A percentile compares a stretch with the other conserved stretches of the same genome.
Conservation (phyloP, 2,797 vertebrate species). For the Labeo calbasu region DNA sequence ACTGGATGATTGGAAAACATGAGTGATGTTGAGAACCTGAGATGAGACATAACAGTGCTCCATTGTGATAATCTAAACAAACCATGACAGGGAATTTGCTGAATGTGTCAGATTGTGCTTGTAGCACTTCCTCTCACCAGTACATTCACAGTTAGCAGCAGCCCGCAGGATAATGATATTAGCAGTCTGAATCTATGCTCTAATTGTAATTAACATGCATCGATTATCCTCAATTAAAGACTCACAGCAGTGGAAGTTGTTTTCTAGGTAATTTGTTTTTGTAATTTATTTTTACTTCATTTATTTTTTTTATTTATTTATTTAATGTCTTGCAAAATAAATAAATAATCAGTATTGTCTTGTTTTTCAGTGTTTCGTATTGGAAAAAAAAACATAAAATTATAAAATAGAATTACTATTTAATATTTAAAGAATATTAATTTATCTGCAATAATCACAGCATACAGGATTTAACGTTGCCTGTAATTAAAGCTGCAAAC, state of each 20-base stretch:
- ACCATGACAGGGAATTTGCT: conserved; percentile 43
- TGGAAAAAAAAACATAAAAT: neutral
- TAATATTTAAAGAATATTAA: neutral
- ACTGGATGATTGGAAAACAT: conserved; percentile 43
- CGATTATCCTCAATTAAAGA: conserved; percentile 69
- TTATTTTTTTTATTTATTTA: neutral
- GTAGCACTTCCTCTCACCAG: conserved; percentile 16
- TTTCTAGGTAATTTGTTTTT: conserved; percentile 40
- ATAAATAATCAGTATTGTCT: neutral
- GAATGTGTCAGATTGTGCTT: conserved; percentile 44
- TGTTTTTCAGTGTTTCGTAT: conserved; percentile 12
- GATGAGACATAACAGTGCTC: conserved; percentile 30
- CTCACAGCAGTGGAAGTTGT: conserved; percentile 51
- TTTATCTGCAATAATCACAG: neutral
- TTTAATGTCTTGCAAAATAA: neutral
- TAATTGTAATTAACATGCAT: conserved; percentile 69
- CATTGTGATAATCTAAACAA: conserved; percentile 54
- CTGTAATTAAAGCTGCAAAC: conserved; percentile 33
- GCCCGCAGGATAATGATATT: conserved; percentile 49
- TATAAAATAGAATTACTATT: neutral
- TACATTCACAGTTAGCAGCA: conserved; percentile 25
- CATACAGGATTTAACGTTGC: neutral
- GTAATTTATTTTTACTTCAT: neutral
- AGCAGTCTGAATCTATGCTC: conserved; percentile 45
- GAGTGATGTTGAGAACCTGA: conserved; percentile 46